These are phyloP conservation scores for Crenuchus spilurus DNA, from an alignment of 2,797 vertebrate species.

Conservation along the genomic window DNA sequence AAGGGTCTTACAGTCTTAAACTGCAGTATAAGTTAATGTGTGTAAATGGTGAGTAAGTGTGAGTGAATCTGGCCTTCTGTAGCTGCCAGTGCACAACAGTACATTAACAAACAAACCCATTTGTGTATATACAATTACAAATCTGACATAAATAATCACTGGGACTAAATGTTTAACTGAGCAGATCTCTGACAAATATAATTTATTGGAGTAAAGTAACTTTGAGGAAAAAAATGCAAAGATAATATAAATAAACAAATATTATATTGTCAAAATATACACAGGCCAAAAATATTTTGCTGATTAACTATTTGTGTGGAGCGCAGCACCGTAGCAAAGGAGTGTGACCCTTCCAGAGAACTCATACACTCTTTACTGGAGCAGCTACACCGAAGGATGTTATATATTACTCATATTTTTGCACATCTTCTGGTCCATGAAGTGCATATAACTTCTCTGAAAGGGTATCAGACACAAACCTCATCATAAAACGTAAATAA, in stretches of 20 bases:
- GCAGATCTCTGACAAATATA: conserved; percentile 78
- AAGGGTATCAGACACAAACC: conserved; percentile 37
- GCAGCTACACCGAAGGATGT: too few species aligned
- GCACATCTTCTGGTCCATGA: too few species aligned
- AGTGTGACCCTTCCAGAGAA: conserved; percentile 67
- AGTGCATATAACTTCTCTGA: conserved; percentile 4
- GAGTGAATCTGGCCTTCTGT: conserved; percentile 68
- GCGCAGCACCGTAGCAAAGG: conserved; percentile 81
- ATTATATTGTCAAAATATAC: conserved; percentile 90
- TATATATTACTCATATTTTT: too few species aligned
- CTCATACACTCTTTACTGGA: neutral
- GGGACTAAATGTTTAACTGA: conserved; percentile 67
- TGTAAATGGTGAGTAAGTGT: conserved; percentile 43
- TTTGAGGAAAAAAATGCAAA: conserved; percentile 64
- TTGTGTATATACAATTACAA: conserved; percentile 63
- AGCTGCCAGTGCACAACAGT: conserved; percentile 73
- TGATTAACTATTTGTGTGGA: conserved; percentile 74
- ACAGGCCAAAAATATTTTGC: conserved; percentile 77
- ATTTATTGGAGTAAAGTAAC: conserved; percentile 79
- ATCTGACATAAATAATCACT: conserved; percentile 77
- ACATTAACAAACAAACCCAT: conserved; percentile 59
- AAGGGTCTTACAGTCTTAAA: conserved; percentile 69
- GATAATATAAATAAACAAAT: conserved; percentile 81
- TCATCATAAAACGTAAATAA: conserved; percentile 73
- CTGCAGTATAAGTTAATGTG: conserved; percentile 77